A percentile compares a stretch with the other conserved stretches of the same genome.
These are phyloP conservation scores for Melanchra persicariae DNA, from an alignment of 2,888 invertebrate genomes.

Conservation along the genomic window DNA sequence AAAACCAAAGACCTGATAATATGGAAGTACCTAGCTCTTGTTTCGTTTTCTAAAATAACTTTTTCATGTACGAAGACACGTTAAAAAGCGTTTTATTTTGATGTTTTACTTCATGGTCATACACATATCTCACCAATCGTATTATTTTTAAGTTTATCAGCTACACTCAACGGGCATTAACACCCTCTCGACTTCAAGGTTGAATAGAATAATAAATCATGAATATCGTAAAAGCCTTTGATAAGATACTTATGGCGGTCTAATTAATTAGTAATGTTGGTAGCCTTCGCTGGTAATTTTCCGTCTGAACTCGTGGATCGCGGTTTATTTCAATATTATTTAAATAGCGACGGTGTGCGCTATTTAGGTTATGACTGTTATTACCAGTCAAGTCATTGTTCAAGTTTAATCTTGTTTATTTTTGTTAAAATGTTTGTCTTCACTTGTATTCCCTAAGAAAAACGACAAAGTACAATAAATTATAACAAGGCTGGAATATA, in stretches of 20 bases:
- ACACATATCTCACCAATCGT: background rate
- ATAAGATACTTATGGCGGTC: conserved; percentile 34
- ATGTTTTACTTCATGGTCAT: too few species aligned
- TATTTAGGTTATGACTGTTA: too few species aligned
- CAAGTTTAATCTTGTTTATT: too few species aligned
- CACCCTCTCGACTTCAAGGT: conserved; percentile 38
- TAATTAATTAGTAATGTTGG: conserved; percentile 18
- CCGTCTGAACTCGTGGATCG: conserved; percentile 18
- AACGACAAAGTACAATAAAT: background rate
- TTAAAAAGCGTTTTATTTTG: background rate
- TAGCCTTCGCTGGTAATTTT: conserved; percentile 25
- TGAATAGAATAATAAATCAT: conserved; percentile 35
- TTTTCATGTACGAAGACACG: background rate
- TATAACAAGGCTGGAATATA: background rate
- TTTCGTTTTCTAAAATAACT: background rate
- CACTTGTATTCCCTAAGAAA: too few species aligned
- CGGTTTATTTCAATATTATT: too few species aligned
- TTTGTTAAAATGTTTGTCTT: too few species aligned
- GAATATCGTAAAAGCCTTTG: conserved; percentile 38
- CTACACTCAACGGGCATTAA: conserved; percentile 19
- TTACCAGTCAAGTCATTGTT: too few species aligned
- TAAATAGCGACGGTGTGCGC: too few species aligned
- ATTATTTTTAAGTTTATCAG: conserved; percentile 17
- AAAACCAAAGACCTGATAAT: background rate
- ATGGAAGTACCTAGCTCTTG: background rate